Conservation (phyloP, 2,888 invertebrate species). For the Cactoblastis cactorum region DNA sequence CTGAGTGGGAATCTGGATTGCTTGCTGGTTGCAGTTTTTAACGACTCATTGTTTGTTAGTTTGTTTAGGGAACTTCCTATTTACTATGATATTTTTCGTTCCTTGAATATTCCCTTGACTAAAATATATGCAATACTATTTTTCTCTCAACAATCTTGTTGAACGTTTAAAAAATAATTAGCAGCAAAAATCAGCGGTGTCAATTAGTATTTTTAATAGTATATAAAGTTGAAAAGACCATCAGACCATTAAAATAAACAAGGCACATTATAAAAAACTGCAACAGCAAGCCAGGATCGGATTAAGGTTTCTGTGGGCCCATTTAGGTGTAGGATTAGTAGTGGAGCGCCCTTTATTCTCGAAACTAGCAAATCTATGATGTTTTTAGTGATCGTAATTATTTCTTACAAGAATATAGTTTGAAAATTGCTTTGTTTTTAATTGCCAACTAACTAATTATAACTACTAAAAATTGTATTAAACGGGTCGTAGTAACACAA, state of each 20-base stretch:
- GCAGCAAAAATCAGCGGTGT: too few species aligned
- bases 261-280: not conserved
- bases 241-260: not conserved
- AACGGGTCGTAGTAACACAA: too few species aligned
- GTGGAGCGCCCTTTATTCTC: not conserved
- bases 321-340: not conserved
- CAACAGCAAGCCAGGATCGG: constrained; percentile 20
- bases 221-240: too few species aligned
- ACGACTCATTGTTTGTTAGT: not conserved
- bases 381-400: not conserved
- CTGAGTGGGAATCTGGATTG: not conserved
- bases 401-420: not conserved
- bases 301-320: constrained; percentile 28
- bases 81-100: not conserved
- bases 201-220: too few species aligned
- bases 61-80: not conserved
- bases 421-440: not conserved
- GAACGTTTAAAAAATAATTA: too few species aligned
- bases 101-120: too few species aligned
- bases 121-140: too few species aligned
- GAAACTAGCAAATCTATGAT: not conserved
- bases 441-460: not conserved
- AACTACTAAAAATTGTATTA: too few species aligned
- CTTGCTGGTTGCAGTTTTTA: not conserved
- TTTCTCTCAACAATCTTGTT: too few species aligned